Conservation (phyloP, 2,113 vertebrate species). For the Ciconia stormi region DNA sequence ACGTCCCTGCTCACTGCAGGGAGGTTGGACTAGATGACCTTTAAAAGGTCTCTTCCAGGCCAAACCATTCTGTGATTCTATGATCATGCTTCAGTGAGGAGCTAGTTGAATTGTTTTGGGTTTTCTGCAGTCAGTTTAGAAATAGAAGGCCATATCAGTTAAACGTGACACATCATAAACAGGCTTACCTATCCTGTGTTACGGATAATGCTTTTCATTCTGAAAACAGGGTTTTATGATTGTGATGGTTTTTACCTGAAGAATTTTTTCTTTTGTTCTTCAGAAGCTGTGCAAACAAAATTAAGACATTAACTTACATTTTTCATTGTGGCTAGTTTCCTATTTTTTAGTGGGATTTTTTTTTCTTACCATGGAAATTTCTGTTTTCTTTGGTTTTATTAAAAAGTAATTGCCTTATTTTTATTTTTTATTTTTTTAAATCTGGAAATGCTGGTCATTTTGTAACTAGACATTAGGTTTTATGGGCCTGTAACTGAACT, state of each 20-base stretch:
- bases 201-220: background rate
- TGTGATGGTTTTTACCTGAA: background rate
- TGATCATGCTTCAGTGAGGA: background rate
- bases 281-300: background rate
- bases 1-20: background rate
- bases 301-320: background rate
- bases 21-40: background rate
- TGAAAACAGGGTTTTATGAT: background rate
- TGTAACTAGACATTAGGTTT: background rate
- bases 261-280: background rate
- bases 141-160: background rate
- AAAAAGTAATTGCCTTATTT: background rate
- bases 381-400: background rate
- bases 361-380: background rate
- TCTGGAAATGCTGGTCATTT: background rate
- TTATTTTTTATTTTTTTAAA: background rate
- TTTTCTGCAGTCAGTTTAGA: background rate
- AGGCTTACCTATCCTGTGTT: fast-evolving
- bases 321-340: background rate
- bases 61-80: background rate
- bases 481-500: background rate
- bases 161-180: background rate
- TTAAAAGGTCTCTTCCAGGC: background rate
- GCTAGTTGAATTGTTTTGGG: background rate
- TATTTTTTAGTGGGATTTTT: background rate